These are phyloP conservation scores for Muscina levida DNA, from an alignment of 2,888 invertebrate species.

Conservation along the genomic window DNA sequence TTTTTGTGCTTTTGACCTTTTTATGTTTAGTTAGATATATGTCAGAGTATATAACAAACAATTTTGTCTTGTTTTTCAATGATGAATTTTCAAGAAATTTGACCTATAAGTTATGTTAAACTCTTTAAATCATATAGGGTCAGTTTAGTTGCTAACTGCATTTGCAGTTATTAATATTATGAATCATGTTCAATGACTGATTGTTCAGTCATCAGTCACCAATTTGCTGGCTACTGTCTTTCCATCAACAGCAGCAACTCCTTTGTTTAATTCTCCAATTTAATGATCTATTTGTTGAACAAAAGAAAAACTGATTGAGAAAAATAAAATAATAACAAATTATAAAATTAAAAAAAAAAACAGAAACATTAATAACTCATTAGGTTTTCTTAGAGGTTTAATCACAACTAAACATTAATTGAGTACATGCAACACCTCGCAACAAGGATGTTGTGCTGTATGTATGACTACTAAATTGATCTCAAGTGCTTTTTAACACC, in stretches of 20 bases:
- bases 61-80: too few species aligned
- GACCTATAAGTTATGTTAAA: too few species aligned
- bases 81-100: too few species aligned
- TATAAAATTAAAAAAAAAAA: neutral
- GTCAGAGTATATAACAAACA: too few species aligned
- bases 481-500: neutral
- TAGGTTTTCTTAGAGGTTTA: neutral
- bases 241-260: too few species aligned
- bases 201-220: too few species aligned
- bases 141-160: too few species aligned
- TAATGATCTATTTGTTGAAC: neutral
- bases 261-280: neutral
- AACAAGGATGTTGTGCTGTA: slow-evolving; percentile 5
- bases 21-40: slow-evolving; percentile 5
- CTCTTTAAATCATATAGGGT: too few species aligned
- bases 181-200: too few species aligned
- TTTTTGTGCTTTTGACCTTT: slow-evolving; percentile 21
- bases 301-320: slow-evolving; percentile 2
- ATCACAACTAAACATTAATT: neutral
- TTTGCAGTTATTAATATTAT: too few species aligned
- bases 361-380: neutral
- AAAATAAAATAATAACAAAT: neutral
- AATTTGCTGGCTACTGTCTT: too few species aligned
- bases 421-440: neutral
- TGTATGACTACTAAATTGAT: neutral